A percentile compares a stretch with the other conserved stretches of the same genome.
Conservation (phyloP, 1,140 invertebrate species). For the Antheraea mylitta region DNA sequence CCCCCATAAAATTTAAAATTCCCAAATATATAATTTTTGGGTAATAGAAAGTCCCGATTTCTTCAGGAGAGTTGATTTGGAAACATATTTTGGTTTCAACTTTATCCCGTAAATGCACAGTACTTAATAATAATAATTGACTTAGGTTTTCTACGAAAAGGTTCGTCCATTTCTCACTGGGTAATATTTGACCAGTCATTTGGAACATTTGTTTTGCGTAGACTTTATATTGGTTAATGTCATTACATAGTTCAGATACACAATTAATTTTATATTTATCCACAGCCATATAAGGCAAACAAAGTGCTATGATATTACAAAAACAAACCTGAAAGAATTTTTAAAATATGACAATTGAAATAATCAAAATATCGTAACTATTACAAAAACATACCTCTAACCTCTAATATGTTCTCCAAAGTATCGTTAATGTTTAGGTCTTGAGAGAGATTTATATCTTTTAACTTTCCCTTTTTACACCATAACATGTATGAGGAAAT, state of each 20-base stretch:
- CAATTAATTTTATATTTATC: slow-evolving; percentile 48
- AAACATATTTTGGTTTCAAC: slow-evolving; percentile 36
- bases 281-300: slow-evolving; percentile 53
- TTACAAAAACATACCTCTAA: slow-evolving; percentile 11
- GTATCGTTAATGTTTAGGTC: slow-evolving; percentile 2
- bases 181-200: slow-evolving; percentile 42
- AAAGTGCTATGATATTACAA: slow-evolving; percentile 47
- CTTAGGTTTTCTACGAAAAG: slow-evolving; percentile 60
- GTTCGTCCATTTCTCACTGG: slow-evolving; percentile 53
- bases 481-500: slow-evolving; percentile 53
- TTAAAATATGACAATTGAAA: background rate
- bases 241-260: background rate
- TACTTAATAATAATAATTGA: slow-evolving; percentile 46
- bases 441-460: slow-evolving; percentile 13
- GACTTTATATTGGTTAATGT: slow-evolving; percentile 23
- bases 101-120: slow-evolving; percentile 44
- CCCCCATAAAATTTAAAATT: slow-evolving; percentile 61
- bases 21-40: slow-evolving; percentile 49
- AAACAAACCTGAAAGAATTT: slow-evolving; percentile 48
- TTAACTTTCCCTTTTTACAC: slow-evolving; percentile 44
- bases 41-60: slow-evolving; percentile 39
- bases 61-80: slow-evolving; percentile 30
- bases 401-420: slow-evolving; percentile 47
- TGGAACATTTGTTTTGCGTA: slow-evolving; percentile 51
- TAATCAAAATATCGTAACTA: background rate